Base-by-base conservation (phyloP, 2,888 invertebrate genomes). In the Drosophila nigricruria region DNA sequence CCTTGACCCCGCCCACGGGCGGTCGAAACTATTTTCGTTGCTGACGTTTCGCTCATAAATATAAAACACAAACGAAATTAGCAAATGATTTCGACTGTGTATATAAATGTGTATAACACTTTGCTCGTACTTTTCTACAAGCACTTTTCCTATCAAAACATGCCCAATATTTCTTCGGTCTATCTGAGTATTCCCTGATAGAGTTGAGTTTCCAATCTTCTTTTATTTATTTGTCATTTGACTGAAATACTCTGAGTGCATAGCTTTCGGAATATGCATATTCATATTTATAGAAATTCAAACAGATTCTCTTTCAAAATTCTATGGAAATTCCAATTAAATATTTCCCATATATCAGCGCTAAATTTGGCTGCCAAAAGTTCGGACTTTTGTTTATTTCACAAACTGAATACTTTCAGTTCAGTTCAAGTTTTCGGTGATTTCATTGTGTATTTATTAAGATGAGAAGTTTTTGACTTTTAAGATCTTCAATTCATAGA, bases 21-120 rank as follows among this genome's bases (percentile, higher is more conserved):
- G 23, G 36, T 30, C 30, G 30, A 70, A 71, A 82, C 80, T 88
- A 84, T 84, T 84, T 84, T 72, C 20, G 86, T 70, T 74, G 88
- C 83, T 84, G 78, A 88, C 83, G 88, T 67, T 70, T 54, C 67
- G 12, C 59, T 43, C 43, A 43, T 52, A 70, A 67, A 75, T 65
- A 75, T 61, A 71, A 79, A 69, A 62, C 43, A 56, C 50, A 62
- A 42, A 54, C 43, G 49, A 60, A 70, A 70, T 58, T 52, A 74
- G 66, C 63, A 56, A 67, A 59, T 54, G 56, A 70, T 62, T 47
- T 42, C 34, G 32, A 23, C 8, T 34, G 34, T 34, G 34, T 45
- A 50, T 36, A 40, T 38, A n/a, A n/a, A 54, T 50, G n/a, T 49
- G 57, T 62, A 30, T 40, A 42, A 25, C 34, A 38, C n/a, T 66